Evolutionary conservation across 2,113 vertebrate species (phyloP), one percentile per base, ranked within the genome.

Genomic region (Proterorhinus semilunaris): DNA sequence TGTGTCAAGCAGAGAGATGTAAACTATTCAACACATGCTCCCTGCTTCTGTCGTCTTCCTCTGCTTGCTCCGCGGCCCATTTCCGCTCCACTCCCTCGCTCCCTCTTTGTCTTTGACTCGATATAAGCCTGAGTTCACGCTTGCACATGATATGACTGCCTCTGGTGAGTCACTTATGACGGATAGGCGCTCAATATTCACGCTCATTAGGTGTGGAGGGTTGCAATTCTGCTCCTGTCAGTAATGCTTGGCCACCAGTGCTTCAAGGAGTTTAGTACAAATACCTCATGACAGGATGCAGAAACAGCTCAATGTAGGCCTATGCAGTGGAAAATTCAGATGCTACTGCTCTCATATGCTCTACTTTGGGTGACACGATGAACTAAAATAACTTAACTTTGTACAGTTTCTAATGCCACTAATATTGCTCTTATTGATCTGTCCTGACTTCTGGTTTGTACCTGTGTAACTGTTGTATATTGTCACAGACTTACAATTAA

Each of bases 81-180:
- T 65, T 61, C 51, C 62, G 11, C n/a, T 17, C 68, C 80, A 68
- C 76, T 70, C 74, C 70, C 70, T 69, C 57, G 9, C 51, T 42
- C 52, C 27, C n/a, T 78, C 69, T 45, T 79, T 75, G 72, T 69
- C 76, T 48, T 45, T 6, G 43, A 62, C 62, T 59, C 42, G 36
- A 42, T 59, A 15, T 59, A 59, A 59, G 52, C 71, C 75, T 81
- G 69, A 84, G 75, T 76, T 86, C 78, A 71, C 81, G 76, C 75
- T 69, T 72, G 68, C 69, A 76, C 74, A 21, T 66, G 67, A 66
- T 65, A 62, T 71, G 67, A 67, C 72, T 69, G 68, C 71, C 72
- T 68, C 55, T 16, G 0, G 62, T 82, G 84, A 86, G 66, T 87
- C 86, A 83, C 55, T 74, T 15, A 69, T 78, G 69, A 80, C 53